Base-by-base conservation (phyloP, 2,888 invertebrate species). In the Meteorus cinctellus region DNA sequence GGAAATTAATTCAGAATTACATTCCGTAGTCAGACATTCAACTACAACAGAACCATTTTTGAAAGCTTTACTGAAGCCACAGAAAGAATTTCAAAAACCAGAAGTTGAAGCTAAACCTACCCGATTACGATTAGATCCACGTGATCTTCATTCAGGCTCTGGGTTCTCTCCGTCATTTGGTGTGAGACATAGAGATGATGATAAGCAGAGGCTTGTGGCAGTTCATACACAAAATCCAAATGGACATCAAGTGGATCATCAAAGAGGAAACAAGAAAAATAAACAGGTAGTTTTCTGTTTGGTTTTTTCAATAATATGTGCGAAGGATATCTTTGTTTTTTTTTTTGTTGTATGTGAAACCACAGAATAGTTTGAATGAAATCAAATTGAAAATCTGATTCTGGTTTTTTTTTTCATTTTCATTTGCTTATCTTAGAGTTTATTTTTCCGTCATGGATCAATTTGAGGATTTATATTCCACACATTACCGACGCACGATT, bases 201-300 rank as follows among this genome's bases (percentile, higher is more conserved):
- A 14, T 34, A 51, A 55, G 8, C 60, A 34, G 0, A 69, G 5
- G 14, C 27, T 16, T 14, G 2, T 4, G 12, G 1, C 24, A n/a
- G 12, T 29, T 12, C 27, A 67, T 27, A 24, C 6, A 16, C 12
- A 14, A 10, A 45, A 76, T 6, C 60, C 12, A 2, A 63, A 77
- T 62, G 69, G 27, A 16, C 76, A 68, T 31, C 45, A 67, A 10
- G 51, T 55, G 0, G 75, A 76, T 75, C 80, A 75, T 19, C 79
- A 81, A 36, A 82, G 82, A 34, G 78, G 79, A 31, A 81, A 66
- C 4, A 87, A 86, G 41, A 83, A 81, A 67, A 87, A 84, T 73
- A 87, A 86, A 78, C 84, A 88, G 84, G 88, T 87, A 67, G 77
- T 76, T 55, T n/a, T 1, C 16, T 27, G 67, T 55, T 27, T 48